Conservation (phyloP, 1,140 invertebrate species). For the Phthorimaea operculella region DNA sequence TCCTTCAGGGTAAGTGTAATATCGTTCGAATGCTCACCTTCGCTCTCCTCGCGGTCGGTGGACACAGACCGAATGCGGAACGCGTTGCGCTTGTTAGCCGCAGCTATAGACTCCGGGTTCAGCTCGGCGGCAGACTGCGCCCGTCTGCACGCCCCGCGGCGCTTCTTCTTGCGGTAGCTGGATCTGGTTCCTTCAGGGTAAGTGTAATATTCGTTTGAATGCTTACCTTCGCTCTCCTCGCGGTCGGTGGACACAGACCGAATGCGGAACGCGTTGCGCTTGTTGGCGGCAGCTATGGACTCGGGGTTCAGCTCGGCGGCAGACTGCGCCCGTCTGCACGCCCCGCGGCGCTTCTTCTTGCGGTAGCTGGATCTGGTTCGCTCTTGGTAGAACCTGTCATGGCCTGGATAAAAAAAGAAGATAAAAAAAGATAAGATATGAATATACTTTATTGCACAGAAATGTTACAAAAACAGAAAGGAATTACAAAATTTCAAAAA, state of each 20-base stretch:
- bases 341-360: conserved; percentile 67
- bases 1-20: conserved; percentile 73
- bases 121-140: conserved; percentile 81
- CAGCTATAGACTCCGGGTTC: conserved; percentile 72
- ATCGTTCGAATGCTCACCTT: conserved; percentile 55
- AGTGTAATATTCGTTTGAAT: no score
- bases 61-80: conserved; percentile 70
- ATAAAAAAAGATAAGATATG: no score
- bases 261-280: conserved; percentile 67
- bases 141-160: conserved; percentile 68
- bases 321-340: conserved; percentile 75
- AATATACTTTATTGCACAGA: no score
- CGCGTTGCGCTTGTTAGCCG: conserved; percentile 70
- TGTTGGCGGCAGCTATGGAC: conserved; percentile 72
- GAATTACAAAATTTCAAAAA: no score
- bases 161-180: conserved; percentile 68
- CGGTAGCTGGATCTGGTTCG: conserved; percentile 43
- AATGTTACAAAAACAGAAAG: no score
- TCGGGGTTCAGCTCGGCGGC: conserved; percentile 78
- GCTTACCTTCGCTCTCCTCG: conserved; percentile 64
- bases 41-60: conserved; percentile 63
- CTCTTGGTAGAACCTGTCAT: conserved; percentile 74
- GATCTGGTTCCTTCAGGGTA: conserved; percentile 74
- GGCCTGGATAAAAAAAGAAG: conserved; percentile 52
- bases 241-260: conserved; percentile 68